These are phyloP conservation scores for Onychomys arenicola DNA, from an alignment of 2,797 vertebrate genomes.

Conservation along the genomic window DNA sequence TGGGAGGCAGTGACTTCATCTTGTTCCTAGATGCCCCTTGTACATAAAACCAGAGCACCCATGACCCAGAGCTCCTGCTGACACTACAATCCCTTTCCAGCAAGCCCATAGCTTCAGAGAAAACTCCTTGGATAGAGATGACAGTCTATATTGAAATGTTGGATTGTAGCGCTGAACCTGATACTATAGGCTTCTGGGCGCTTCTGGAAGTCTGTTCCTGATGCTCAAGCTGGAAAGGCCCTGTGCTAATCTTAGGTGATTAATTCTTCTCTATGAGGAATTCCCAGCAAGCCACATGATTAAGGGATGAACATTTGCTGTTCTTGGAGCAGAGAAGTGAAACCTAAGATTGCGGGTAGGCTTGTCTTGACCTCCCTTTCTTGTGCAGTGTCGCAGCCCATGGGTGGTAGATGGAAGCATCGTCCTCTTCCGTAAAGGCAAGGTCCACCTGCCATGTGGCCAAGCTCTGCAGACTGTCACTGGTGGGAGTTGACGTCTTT, in stretches of 20 bases:
- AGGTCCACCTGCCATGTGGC: background rate
- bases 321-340: background rate
- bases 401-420: background rate
- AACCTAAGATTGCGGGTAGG: background rate
- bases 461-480: background rate
- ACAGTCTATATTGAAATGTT: background rate
- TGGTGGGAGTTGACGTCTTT: background rate
- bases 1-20: background rate
- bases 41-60: background rate
- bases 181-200: background rate
- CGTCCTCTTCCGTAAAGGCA: background rate
- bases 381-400: background rate
- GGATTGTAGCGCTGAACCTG: constrained; percentile 5
- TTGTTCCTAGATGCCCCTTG: background rate
- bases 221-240: background rate
- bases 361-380: background rate
- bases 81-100: background rate
- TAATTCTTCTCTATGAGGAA: background rate
- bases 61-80: background rate
- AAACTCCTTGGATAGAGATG: background rate
- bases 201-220: background rate
- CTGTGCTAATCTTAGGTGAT: background rate
- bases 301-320: background rate
- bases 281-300: background rate
- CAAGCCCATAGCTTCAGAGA: background rate